Evolutionary conservation across 2,113 vertebrate genomes (phyloP).

Genomic region (Dascyllus trimaculatus): DNA sequence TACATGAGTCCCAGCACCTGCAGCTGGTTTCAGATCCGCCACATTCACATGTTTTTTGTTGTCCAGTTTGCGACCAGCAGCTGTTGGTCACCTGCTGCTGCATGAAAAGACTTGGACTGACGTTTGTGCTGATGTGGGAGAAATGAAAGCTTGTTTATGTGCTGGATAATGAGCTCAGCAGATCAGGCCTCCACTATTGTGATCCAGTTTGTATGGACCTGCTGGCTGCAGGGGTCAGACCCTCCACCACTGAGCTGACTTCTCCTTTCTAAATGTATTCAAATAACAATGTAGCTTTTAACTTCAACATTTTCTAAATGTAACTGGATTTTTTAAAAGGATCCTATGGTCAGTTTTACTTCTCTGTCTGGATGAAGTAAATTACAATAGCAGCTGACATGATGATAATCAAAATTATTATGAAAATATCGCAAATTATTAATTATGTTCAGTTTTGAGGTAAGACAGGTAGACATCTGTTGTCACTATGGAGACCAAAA

Average conservation of each 20-base stretch:
- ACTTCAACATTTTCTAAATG: not conserved
- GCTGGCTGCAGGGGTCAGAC: conserved; percentile 34
- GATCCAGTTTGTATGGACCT: conserved; percentile 17
- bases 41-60: conserved; percentile 42
- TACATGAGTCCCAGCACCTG: conserved; percentile 25
- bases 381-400: not conserved
- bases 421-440: no score
- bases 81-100: conserved; percentile 20
- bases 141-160: conserved; percentile 68
- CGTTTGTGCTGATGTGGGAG: conserved; percentile 63
- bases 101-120: conserved; percentile 52
- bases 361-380: not conserved
- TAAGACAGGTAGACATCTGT: not conserved
- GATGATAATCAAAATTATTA: not conserved
- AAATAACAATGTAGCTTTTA: not conserved
- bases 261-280: conserved; percentile 14
- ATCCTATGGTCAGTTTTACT: not conserved
- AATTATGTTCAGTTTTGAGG: no score
- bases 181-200: conserved; percentile 45
- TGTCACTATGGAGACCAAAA: no score
- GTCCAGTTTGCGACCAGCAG: conserved; percentile 15
- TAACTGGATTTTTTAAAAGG: no score
- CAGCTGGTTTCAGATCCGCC: conserved; percentile 21
- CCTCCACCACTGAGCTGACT: conserved; percentile 18
- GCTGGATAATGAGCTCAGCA: conserved; percentile 59